These are phyloP conservation scores for Augochlorella aurata DNA, from an alignment of 2,888 invertebrate species.

Conservation along the genomic window DNA sequence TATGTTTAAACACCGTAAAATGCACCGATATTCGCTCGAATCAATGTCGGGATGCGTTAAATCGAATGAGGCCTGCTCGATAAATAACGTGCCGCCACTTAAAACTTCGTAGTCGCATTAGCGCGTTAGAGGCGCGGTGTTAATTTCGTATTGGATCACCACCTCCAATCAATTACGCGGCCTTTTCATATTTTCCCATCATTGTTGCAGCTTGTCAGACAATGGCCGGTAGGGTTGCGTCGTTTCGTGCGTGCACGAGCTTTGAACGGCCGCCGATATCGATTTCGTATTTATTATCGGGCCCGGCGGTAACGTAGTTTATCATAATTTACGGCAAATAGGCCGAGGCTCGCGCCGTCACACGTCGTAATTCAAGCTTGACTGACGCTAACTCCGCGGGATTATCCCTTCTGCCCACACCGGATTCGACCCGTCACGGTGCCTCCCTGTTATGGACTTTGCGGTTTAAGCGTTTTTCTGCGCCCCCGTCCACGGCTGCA, in stretches of 20 bases:
- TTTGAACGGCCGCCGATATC: conserved; percentile 50
- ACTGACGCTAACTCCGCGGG: conserved; percentile 78
- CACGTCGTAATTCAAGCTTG: conserved; percentile 77
- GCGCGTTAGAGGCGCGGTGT: conserved; percentile 34
- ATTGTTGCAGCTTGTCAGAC: conserved; percentile 41
- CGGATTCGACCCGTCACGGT: conserved; percentile 56
- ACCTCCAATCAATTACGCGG: conserved; percentile 39
- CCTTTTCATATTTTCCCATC: conserved; percentile 38
- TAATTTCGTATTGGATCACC: conserved; percentile 38
- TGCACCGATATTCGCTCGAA: conserved; percentile 29
- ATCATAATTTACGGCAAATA: conserved; percentile 79
- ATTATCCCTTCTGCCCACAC: conserved; percentile 73
- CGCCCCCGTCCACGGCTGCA: not conserved
- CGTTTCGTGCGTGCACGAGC: conserved; percentile 19
- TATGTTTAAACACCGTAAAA: conserved; percentile 39
- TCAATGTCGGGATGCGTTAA: conserved; percentile 51
- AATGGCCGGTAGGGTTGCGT: conserved; percentile 7
- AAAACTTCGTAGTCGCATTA: conserved; percentile 51
- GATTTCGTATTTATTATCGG: conserved; percentile 69
- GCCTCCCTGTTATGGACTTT: conserved; percentile 36
- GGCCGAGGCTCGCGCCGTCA: conserved; percentile 61
- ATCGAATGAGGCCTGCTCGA: not conserved
- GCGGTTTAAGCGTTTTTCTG: conserved; percentile 30
- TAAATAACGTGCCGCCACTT: conserved; percentile 44
- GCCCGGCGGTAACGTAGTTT: conserved; percentile 65